These are phyloP conservation scores for Drosophila rellima DNA, from an alignment of 2,888 invertebrate species.

Conservation along the genomic window DNA sequence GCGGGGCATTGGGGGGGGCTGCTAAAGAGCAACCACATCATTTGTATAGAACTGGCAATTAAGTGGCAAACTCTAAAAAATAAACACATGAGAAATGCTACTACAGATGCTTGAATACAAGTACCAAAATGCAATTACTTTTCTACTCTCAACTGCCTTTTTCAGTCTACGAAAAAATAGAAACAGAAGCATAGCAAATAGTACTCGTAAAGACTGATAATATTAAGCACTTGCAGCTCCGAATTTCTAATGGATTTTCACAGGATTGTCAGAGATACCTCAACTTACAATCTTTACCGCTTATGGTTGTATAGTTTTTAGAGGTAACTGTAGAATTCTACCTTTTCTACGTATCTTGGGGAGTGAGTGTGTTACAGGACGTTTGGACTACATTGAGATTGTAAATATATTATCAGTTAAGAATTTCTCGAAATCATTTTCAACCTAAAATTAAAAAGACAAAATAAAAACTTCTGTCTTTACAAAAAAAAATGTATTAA, in stretches of 20 bases:
- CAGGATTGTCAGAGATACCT: not conserved
- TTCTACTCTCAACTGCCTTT: not conserved
- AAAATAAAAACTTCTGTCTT: too few relatives aligned
- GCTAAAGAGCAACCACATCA: conserved; percentile 49
- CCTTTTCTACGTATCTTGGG: not conserved
- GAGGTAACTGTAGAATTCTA: too few relatives aligned
- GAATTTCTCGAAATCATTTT: too few relatives aligned
- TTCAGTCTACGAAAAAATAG: not conserved
- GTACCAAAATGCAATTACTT: conserved; percentile 25
- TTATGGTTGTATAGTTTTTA: not conserved
- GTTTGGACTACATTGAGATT: too few relatives aligned
- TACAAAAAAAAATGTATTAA: too few relatives aligned
- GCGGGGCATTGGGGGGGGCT: not conserved
- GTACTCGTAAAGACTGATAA: not conserved
- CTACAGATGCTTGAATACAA: conserved; percentile 19
- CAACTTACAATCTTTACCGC: not conserved
- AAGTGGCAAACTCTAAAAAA: conserved; percentile 37
- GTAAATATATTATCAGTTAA: too few relatives aligned
- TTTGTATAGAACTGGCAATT: conserved; percentile 68
- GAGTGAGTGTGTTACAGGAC: too few relatives aligned
- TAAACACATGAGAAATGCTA: conserved; percentile 38
- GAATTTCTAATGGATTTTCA: conserved; percentile 9
- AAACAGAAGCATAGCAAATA: not conserved
- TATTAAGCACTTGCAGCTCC: conserved; percentile 6
- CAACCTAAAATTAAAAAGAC: too few relatives aligned